phyloP scores from a whole-genome alignment of 1,140 invertebrate genomes.

The Eumeta japonica region DNA sequence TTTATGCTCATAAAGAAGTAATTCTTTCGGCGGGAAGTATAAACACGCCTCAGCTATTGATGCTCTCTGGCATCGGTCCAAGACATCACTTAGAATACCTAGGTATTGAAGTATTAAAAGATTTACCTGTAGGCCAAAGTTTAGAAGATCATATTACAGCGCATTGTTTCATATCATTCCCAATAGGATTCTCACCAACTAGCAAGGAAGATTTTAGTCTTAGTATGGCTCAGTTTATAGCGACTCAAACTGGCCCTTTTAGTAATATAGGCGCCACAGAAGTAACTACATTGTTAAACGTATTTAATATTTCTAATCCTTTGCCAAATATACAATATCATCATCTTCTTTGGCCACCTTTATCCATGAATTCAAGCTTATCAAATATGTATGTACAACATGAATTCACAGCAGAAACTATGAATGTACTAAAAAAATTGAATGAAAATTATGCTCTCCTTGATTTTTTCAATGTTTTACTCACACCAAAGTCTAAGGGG shows the following conservation, averaged over 20 bases:
- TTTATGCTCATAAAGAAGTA: conserved; percentile 54
- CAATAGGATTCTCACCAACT: conserved; percentile 68
- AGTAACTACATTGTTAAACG: conserved; percentile 15
- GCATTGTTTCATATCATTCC: conserved; percentile 68
- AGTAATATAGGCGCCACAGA: conserved; percentile 9
- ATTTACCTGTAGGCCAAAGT: conserved; percentile 73
- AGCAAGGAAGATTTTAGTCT: conserved; percentile 66
- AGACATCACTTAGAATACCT: conserved; percentile 36
- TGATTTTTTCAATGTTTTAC: conserved; percentile 28
- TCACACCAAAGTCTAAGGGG: conserved; percentile 45
- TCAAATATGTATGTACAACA: conserved; percentile 2
- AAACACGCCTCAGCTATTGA: conserved; percentile 55
- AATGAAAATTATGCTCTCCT: conserved; percentile 36
- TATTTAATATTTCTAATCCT: conserved; percentile 33
- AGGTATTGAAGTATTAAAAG: conserved; percentile 51
- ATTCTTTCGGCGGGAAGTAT: conserved; percentile 59
- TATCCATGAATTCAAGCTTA: conserved; percentile 21
- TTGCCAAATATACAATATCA: conserved; percentile 22
- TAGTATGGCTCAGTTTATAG: conserved; percentile 66
- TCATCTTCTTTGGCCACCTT: conserved; percentile 8
- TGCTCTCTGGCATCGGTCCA: conserved; percentile 49
- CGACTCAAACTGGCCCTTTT: conserved; percentile 52
- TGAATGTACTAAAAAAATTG: conserved; percentile 25
- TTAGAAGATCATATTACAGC: conserved; percentile 74
- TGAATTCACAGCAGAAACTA: conserved; percentile 35